Evolutionary conservation across 2,113 vertebrate genomes (phyloP), one percentile per base, ranked within the genome.

Genomic region (Rhea americana): DNA sequence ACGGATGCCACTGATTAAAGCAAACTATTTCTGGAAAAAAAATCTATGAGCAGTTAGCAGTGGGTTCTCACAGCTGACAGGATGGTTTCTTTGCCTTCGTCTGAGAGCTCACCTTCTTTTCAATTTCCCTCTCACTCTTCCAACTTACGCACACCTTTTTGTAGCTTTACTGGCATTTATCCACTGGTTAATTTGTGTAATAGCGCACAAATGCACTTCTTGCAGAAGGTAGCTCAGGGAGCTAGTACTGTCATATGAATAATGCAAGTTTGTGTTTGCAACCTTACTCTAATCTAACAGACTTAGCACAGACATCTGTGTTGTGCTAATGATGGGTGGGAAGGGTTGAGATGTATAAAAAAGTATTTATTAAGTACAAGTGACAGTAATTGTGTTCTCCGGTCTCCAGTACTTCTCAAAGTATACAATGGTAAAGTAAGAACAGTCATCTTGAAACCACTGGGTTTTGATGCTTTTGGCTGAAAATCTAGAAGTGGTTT

Each of bases 401-500:
- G 47, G 7, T 39, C 26, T 88, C 47, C 13, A 18, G 7, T 62
- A 67, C 85, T 91, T 87, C 79, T 83, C 39, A 81, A 59, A 74
- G 41, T 51, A n/a, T 45, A 28, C 53, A 78, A 28, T 25, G 73
- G 21, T 80, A 68, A 84, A 82, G 65, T 45, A 85, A 53, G 73
- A 89, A n/a, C 56, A 74, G 39, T 84, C 67, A 53, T 89, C 62
- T 87, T 92, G 45, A 85, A 92, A 82, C 26, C 78, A 51, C 51
- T 61, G 47, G 24, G 15, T 47, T 89, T 51, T 93, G 56, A 89
- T 85, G 51, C 53, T 95, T 87, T 92, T 83, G 35, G 75, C 76
- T 81, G 53, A 88, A 92, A 91, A 94, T 53, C 43, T 84, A 88
- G 26, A 88, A 94, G 19, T 75, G 39, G 20, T 78, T 88, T 81